Base-by-base conservation (phyloP, 2,797 vertebrate species). In the Linurgus olivaceus region DNA sequence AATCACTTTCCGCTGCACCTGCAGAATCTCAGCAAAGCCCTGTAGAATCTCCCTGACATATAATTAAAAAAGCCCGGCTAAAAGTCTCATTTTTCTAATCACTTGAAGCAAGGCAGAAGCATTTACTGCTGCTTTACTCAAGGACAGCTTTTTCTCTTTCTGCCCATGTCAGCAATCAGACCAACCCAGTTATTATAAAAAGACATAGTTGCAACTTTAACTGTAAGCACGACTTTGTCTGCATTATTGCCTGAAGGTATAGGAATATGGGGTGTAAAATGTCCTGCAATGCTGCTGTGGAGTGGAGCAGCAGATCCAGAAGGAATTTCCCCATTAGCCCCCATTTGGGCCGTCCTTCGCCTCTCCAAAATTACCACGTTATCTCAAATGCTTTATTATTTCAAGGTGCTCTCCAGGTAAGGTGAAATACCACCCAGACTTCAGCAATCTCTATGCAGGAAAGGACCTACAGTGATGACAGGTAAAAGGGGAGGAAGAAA, bases 21-120 rank as follows among this genome's bases (percentile, higher is more conserved):
- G 96, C 94, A 95, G 88, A 94, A 94, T 96, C 95, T 90, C 81
- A 28, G 86, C 54, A 75, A 70, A 93, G 74, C 91, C 86, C 86
- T 48, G 81, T 72, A 91, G 94, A 86, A 95, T 94, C 88, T 86
- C 79, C 63, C 50, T 96, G 94, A 92, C 94, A 93, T 63, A 71
- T 95, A 95, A 97, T 97, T 96, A 91, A 94, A 87, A 79, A 94
- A 96, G 72, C 80, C 14, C 10, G 71, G 83, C 94, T 94, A 93
- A 91, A 95, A 94, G 92, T 86, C 96, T 94, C 95, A 95, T 96
- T 96, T 96, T 96, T 96, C 94, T 97, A 93, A 93, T 94, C 94
- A 80, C 90, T 94, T 91, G 82, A 94, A 91, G 86, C 90, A 40
- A 83, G 90, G 88, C 93, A 96, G 95, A 92, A 91, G 90, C 94